Base-by-base conservation (phyloP, 2,888 invertebrate genomes). In the Mythimna vitellina region DNA sequence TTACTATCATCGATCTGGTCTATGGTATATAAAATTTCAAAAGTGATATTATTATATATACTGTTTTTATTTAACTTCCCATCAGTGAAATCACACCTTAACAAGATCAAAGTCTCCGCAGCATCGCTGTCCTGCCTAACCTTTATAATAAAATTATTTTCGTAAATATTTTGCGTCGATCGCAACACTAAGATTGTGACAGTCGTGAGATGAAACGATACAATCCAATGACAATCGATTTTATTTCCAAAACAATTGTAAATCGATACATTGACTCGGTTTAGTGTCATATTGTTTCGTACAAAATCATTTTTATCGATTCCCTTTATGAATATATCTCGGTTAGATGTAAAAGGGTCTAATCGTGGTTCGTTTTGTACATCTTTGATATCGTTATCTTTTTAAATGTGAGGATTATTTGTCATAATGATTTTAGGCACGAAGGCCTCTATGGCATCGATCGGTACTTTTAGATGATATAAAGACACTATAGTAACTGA, bases 131-230 rank as follows among this genome's bases (percentile, higher is more conserved):
- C 85, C 88, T 85, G 78, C 84, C 83, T 78, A 76, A 80, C 84
- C 90, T 91, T 91, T 90, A 87, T 57, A 71, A 63, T 78, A 75
- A 63, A 88, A 81, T 87, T 85, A 89, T 89, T 91, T 93, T 90
- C 85, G 93, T 94, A 93, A 95, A 95, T 94, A 95, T 95, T 95
- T 95, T 92, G 94, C 93, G 91, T 89, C 92, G 89, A 90, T 88
- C 83, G 86, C 80, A 78, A 84, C 85, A 85, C 81, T 72, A 77
- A 89, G 88, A 88, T 84, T 84, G 81, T 83, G 85, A 81, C 79
- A 87, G 83, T 93, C 93, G 93, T 93, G 93, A 92, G 84, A 73
- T 76, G 70, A 89, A 89, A 74, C 87, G 92, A 93, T 92, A 89
- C 84, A 64, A 88, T 87, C 87, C 86, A 86, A 88, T 89, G 89